phyloP scores from a whole-genome alignment of 2,797 vertebrate genomes.

The Emydoidea blandingii region DNA sequence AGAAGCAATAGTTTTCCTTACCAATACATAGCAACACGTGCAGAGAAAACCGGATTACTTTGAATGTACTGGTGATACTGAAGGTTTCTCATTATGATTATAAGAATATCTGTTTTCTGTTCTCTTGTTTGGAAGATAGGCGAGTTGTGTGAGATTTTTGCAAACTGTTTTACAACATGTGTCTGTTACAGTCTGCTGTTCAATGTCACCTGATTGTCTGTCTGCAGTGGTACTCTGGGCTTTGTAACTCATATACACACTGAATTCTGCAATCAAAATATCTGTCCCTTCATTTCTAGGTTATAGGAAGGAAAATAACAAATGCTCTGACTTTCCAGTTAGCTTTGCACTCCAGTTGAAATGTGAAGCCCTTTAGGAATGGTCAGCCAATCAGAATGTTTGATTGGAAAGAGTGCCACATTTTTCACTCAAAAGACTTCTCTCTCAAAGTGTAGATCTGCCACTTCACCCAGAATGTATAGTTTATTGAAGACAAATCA shows the following conservation, averaged over 20 bases:
- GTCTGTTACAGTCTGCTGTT: not conserved
- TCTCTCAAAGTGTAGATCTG: conserved; percentile 1
- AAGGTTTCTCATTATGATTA: not conserved
- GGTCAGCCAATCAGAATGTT: not conserved
- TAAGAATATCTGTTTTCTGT: not conserved
- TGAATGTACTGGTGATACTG: not conserved
- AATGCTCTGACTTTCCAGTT: not conserved
- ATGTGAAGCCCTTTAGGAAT: not conserved
- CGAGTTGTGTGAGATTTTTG: not conserved
- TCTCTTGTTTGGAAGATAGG: not conserved
- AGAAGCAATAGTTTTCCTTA: conserved; percentile 15
- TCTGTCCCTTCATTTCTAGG: not conserved
- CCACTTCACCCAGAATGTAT: not conserved
- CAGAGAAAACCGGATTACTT: not conserved
- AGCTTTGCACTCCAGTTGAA: not conserved
- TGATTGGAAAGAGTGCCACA: not conserved
- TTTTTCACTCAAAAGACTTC: conserved; percentile 33
- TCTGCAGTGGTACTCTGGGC: not conserved
- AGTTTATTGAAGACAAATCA: conserved; percentile 10
- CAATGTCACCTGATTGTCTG: not conserved
- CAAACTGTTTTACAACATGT: not conserved
- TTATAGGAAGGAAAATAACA: not conserved
- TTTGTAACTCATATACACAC: not conserved
- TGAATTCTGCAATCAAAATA: not conserved
- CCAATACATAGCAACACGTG: not conserved